Percentiles rank a stretch among this genome's conserved stretches.
phyloP scores from a whole-genome alignment of 2,797 vertebrate species.

The Schizothorax lantsangensis region DNA sequence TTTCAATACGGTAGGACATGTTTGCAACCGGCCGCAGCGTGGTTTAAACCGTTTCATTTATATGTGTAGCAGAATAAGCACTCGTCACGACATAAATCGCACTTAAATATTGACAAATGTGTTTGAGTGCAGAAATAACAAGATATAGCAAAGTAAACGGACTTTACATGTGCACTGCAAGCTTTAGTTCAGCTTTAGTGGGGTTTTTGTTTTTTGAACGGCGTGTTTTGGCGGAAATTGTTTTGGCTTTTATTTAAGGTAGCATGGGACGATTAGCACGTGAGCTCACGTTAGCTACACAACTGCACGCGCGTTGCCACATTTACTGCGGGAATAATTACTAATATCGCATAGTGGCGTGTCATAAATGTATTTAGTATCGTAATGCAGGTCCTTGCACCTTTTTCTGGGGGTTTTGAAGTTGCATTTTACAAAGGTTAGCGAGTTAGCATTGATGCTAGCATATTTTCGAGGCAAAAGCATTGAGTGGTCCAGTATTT shows the following conservation, averaged over 20 bases:
- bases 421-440: slow-evolving; percentile 14
- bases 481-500: not conserved
- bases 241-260: slow-evolving; percentile 88
- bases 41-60: slow-evolving; percentile 9
- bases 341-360: not conserved
- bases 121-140: slow-evolving; percentile 45
- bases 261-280: slow-evolving; percentile 78
- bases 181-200: slow-evolving; percentile 77
- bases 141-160: not conserved
- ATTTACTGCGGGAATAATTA: slow-evolving; percentile 16
- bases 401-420: not conserved
- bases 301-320: slow-evolving; percentile 57
- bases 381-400: not conserved
- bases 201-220: slow-evolving; percentile 82
- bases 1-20: slow-evolving; percentile 59
- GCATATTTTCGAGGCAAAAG: slow-evolving; percentile 5
- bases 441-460: slow-evolving; percentile 32
- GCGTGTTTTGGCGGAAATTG: slow-evolving; percentile 84
- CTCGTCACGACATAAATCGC: slow-evolving; percentile 62
- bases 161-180: slow-evolving; percentile 60
- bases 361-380: not conserved
- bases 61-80: slow-evolving; percentile 62
- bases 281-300: slow-evolving; percentile 6
- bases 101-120: slow-evolving; percentile 57
- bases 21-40: not conserved